These are phyloP conservation scores for Oreochromis mossambicus DNA, from an alignment of 2,797 vertebrate genomes.

Conservation along the genomic window DNA sequence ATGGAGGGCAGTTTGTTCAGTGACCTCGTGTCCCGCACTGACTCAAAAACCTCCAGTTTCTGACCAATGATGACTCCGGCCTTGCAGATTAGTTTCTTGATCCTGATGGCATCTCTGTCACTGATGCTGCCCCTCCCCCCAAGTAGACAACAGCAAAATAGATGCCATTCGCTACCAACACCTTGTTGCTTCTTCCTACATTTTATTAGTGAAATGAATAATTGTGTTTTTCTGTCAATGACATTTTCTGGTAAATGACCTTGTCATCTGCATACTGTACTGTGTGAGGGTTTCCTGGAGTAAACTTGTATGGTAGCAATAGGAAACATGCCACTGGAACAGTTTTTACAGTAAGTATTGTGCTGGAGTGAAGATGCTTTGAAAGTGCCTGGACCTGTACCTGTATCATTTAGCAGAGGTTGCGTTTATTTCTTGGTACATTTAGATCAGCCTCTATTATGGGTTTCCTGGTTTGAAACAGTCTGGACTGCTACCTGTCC, in stretches of 20 bases:
- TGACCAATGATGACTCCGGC: background rate
- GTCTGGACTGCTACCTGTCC: slow-evolving; percentile 89
- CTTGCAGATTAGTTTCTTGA: background rate
- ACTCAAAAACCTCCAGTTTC: background rate
- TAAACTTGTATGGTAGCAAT: background rate
- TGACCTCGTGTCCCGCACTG: background rate
- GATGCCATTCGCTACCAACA: background rate
- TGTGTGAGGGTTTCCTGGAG: background rate
- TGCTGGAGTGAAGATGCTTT: background rate
- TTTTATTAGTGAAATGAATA: background rate
- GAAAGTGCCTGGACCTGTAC: rapidly evolving
- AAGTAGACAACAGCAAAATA: background rate
- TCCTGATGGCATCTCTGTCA: background rate
- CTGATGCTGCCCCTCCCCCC: background rate
- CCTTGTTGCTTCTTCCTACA: background rate
- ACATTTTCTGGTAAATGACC: background rate
- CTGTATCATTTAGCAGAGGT: background rate
- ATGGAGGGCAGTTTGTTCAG: background rate
- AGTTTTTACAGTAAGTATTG: slow-evolving; percentile 76
- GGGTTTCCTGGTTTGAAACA: slow-evolving; percentile 92
- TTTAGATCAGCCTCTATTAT: slow-evolving; percentile 90
- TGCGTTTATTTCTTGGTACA: slow-evolving; percentile 20
- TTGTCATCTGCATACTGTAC: background rate
- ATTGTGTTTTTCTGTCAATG: background rate
- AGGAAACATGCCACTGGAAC: slow-evolving; percentile 65